Conservation (phyloP, 2,113 vertebrate genomes). For the Sula dactylatra region DNA sequence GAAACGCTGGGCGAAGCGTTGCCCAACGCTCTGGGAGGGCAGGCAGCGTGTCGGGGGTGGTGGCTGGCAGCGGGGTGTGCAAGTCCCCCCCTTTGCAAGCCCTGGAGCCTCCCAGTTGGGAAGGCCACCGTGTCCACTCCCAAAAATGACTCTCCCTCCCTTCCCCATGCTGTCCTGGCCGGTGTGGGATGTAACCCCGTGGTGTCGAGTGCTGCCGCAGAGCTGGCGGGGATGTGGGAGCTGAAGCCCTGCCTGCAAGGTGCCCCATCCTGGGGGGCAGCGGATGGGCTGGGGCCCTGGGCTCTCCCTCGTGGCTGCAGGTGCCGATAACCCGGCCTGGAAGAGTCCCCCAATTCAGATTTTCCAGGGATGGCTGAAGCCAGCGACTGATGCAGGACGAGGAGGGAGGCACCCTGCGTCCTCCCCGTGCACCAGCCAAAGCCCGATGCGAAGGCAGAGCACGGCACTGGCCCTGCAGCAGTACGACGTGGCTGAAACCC, state of each 20-base stretch:
- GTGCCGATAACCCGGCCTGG: rapidly evolving
- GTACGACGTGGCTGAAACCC: rapidly evolving
- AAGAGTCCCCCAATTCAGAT: rapidly evolving
- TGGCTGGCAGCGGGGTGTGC: rapidly evolving
- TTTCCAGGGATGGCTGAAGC: neutral
- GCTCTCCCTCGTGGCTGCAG: neutral
- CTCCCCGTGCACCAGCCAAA: too few species aligned
- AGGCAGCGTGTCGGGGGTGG: rapidly evolving
- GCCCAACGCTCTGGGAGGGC: neutral
- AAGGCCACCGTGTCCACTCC: rapidly evolving
- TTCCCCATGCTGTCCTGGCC: rapidly evolving
- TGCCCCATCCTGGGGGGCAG: neutral
- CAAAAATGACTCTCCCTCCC: rapidly evolving
- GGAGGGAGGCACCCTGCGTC: rapidly evolving
- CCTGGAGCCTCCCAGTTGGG: neutral
- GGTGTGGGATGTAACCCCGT: rapidly evolving
- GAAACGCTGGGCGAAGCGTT: rapidly evolving
- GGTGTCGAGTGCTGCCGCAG: rapidly evolving
- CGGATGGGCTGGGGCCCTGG: neutral
- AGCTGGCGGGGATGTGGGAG: neutral
- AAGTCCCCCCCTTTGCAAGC: rapidly evolving
- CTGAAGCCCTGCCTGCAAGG: neutral
- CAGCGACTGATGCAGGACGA: rapidly evolving
- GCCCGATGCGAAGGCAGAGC: neutral
- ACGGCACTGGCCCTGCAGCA: rapidly evolving